Conservation (phyloP, 1,140 invertebrate species). For the Brachionus paranguensis region DNA sequence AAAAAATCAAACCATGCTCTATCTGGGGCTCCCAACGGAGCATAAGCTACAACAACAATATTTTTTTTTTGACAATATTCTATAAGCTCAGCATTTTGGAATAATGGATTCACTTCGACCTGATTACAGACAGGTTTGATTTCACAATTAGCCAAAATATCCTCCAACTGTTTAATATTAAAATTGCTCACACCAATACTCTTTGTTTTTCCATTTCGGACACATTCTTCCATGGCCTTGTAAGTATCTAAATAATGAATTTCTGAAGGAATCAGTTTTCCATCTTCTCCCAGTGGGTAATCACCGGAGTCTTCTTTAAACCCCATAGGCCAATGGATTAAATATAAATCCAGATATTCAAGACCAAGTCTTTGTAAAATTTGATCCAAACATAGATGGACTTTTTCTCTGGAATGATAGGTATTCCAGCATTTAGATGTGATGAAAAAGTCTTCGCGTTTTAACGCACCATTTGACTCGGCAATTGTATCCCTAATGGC, state of each 20-base stretch:
- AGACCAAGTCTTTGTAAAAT: constrained; percentile 49
- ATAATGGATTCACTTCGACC: constrained; percentile 56
- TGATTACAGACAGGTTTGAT: constrained; percentile 55
- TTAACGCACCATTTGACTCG: not conserved
- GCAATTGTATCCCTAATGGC: constrained; percentile 27
- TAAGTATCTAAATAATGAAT: constrained; percentile 37
- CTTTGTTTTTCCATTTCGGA: constrained; percentile 41
- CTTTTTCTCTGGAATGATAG: constrained; percentile 26
- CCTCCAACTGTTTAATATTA: constrained; percentile 49
- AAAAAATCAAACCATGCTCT: not conserved
- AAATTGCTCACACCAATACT: constrained; percentile 56
- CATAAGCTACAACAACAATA: constrained; percentile 42
- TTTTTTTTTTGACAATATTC: constrained; percentile 51
- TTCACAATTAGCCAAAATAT: constrained; percentile 47
- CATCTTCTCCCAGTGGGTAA: constrained; percentile 52
- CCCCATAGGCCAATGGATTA: constrained; percentile 53
- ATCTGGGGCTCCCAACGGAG: constrained; percentile 29
- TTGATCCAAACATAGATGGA: constrained; percentile 36
- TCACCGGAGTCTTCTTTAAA: constrained; percentile 47
- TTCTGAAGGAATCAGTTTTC: constrained; percentile 44
- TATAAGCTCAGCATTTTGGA: constrained; percentile 49
- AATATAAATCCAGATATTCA: constrained; percentile 51
- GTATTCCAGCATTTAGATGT: constrained; percentile 31
- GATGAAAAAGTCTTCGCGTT: constrained; percentile 39
- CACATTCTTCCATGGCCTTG: constrained; percentile 33